These are phyloP conservation scores for Menura novaehollandiae DNA, from an alignment of 2,113 vertebrate genomes.

Conservation along the genomic window DNA sequence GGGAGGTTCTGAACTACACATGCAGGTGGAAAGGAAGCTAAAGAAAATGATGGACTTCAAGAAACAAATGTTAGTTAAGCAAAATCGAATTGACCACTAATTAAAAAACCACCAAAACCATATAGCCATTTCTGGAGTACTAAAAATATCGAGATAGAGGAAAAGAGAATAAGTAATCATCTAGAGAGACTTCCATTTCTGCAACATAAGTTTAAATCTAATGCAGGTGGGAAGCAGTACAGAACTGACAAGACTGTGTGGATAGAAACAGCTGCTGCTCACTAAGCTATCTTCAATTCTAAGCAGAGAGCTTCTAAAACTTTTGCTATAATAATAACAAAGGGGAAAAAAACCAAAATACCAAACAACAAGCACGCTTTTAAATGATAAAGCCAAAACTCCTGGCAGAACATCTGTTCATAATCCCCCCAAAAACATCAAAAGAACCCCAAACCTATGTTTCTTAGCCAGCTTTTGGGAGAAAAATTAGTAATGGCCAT, in stretches of 20 bases:
- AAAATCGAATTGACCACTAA: neutral
- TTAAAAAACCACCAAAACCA: neutral
- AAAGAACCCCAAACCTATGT: rapidly evolving
- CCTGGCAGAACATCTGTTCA: neutral
- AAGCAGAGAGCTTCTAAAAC: neutral
- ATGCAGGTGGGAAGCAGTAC: neutral
- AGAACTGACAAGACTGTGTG: neutral
- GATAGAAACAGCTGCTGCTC: neutral
- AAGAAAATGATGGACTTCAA: neutral
- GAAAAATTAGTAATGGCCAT: neutral
- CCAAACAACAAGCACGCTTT: neutral
- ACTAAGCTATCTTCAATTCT: neutral
- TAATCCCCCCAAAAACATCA: neutral
- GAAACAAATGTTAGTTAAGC: neutral
- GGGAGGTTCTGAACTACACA: neutral
- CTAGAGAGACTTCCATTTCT: neutral
- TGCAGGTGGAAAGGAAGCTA: neutral
- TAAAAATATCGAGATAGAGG: neutral
- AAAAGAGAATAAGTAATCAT: neutral
- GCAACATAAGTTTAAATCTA: neutral
- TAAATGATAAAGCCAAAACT: neutral
- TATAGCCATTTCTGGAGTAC: neutral
- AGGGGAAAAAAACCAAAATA: neutral
- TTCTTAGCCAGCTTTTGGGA: neutral
- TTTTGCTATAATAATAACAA: neutral